Evolutionary conservation across 2,888 invertebrate genomes (phyloP).

Genomic region (Scaptomyza polygonia): DNA sequence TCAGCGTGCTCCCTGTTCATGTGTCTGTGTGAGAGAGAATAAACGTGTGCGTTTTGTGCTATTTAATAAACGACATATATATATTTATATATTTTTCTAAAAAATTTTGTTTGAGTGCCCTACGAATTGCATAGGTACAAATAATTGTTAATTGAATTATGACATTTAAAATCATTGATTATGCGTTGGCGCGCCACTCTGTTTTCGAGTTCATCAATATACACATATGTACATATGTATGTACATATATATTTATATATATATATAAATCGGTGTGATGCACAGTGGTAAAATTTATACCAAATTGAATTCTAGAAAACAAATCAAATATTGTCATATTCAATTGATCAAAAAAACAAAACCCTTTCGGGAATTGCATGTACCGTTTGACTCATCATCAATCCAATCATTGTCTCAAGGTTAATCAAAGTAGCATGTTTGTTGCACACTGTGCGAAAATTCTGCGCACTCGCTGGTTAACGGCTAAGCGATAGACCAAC

Average conservation of each 20-base stretch:
- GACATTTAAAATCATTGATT: conserved; percentile 30
- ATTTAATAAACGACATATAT: conserved; percentile 36
- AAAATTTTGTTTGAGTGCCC: conserved; percentile 13
- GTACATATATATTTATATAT: background rate
- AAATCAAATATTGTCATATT: too few species aligned
- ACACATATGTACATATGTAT: background rate
- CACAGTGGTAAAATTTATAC: conserved; percentile 29
- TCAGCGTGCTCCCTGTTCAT: conserved; percentile 37
- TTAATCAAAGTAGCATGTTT: conserved; percentile 18
- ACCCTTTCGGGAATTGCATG: background rate
- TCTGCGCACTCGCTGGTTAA: conserved; percentile 35
- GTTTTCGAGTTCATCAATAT: conserved; percentile 19
- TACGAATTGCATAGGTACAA: conserved; percentile 2
- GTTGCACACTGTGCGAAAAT: conserved; percentile 31
- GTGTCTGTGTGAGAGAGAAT: conserved; percentile 25
- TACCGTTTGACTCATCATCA: background rate
- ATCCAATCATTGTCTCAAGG: conserved; percentile 26
- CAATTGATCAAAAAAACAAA: too few species aligned
- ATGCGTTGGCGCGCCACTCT: conserved; percentile 33
- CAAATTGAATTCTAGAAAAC: too few species aligned
- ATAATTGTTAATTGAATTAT: conserved; percentile 16
- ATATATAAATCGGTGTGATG: conserved; percentile 9
- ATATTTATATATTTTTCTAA: conserved; percentile 11
- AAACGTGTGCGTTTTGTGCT: conserved; percentile 37
- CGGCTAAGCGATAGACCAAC: conserved; percentile 3